Evolutionary conservation across 2,797 vertebrate genomes (phyloP), one percentile per base, ranked within the genome.

Genomic region (Sorex maritimensis): DNA sequence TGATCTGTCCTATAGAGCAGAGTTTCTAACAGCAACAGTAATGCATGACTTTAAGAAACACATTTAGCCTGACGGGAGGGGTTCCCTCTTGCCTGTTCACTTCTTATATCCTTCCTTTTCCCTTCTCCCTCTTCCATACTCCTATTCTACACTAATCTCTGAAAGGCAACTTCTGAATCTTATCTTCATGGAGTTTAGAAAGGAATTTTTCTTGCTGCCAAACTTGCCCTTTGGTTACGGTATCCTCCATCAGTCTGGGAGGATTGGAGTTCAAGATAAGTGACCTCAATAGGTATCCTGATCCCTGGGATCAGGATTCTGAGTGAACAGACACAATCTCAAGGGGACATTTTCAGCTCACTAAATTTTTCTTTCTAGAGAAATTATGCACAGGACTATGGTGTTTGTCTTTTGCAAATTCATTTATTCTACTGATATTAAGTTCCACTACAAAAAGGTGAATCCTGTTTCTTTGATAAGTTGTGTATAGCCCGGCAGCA

Each of bases 391-490:
- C 7, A n/a, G 17, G 1, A 8, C 88, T 85, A 71, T 82, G 17
- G 49, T 81, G 15, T 46, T 79, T 67, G 69, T 69, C 80, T 81
- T 19, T 63, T 21, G 23, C 2, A 52, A 11, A 89, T 55, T 15
- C 21, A 78, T 69, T 91, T 52, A 52, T 14, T 69, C 89, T 52
- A 52, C 10, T 8, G 49, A 14, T 52, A 81, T 74, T 93, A 52
- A 83, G 82, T 83, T 90, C 83, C 28, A 92, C 26, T 46, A 90
- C 19, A 68, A 92, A 87, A 61, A 90, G 10, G 6, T 46, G 17
- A 88, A 75, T 41, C 34, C 19, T 38, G 9, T 58, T 91, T 75
- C 72, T 87, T 93, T 23, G 68, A 65, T 52, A 88, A 80, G 6
- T 17, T 91, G 11, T 55, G 0, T 65, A 28, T 3, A 41, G 2